These are phyloP conservation scores for Hylaea fasciaria DNA, from an alignment of 2,888 invertebrate genomes.

Conservation along the genomic window DNA sequence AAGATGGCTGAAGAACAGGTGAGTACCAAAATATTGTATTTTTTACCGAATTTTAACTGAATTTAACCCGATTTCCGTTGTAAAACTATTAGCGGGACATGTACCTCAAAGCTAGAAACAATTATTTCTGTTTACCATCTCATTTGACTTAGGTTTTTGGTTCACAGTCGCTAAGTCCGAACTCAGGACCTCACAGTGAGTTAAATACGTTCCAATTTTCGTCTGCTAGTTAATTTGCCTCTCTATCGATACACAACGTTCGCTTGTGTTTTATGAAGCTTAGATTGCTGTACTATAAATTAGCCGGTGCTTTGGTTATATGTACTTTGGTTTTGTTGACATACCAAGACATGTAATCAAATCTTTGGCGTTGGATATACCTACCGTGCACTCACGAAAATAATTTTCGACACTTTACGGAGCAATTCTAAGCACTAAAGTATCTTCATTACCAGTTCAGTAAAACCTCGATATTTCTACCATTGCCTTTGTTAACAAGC, in stretches of 20 bases:
- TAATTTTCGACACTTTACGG: no score
- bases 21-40: constrained; percentile 83
- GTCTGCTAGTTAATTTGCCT: constrained; percentile 11
- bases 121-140: constrained; percentile 4
- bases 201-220: constrained; percentile 17
- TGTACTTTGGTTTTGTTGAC: constrained; percentile 64
- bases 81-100: constrained; percentile 19
- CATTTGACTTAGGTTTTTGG: constrained; percentile 19
- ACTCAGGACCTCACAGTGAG: constrained; percentile 33
- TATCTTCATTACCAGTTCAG: no score
- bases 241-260: constrained; percentile 2
- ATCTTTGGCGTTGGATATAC: no score
- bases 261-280: neutral
- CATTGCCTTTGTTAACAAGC: no score
- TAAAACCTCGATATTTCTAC: no score
- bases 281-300: constrained; percentile 17
- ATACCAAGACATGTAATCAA: constrained; percentile 42
- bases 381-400: no score
- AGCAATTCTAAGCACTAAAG: no score
- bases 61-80: constrained; percentile 46
- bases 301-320: constrained; percentile 77
- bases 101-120: neutral
- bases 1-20: constrained; percentile 93
- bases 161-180: constrained; percentile 1
- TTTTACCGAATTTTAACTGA: constrained; percentile 68